Base-by-base conservation (phyloP, 2,797 vertebrate species). In the Schizothorax lantsangensis region DNA sequence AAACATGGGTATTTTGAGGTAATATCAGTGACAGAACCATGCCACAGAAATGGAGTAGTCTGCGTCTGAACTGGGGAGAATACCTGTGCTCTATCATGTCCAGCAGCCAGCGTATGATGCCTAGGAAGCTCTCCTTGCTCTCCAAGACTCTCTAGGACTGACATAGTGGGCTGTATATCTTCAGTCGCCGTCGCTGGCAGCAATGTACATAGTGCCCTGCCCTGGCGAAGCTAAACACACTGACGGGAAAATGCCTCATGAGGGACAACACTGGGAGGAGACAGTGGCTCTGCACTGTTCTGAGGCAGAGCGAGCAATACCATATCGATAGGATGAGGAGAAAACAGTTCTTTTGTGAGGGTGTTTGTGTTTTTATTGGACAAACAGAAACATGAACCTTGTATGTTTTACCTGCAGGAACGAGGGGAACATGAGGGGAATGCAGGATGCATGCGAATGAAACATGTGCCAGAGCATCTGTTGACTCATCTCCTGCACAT, bases 401-500 rank as follows among this genome's bases (percentile, higher is more conserved):
- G 45, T 12, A 45, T 45, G 6, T 52, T 17, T 52, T 5, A 33
- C 49, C 49, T 52, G 4, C 49, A 52, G 17, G 49, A 6, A 19
- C 5, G 4, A 52, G 5, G 49, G 17, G 49, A 52, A 52, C 45
- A 47, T 1, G 45, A 47, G 11, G 45, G 10, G 10, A 47, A 43
- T 43, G 40, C 40, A 43, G 40, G 40, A 14, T 47, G 45, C 10
- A 0, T 52, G 15, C 0, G 49, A 52, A 52, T 68, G 66, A 14
- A 36, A 68, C 3, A 4, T 1, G 1, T 1, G 7, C 1, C 1
- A 0, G 15, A 19, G 66, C 33, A 69, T 21, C 1, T 4, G 8
- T 1, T 69, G 66, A 69, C 4, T 68, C 30, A 19, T 68, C 1
- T 30, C 15, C 11, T 15, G 6, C 0, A 26, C 0, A 0, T 1